Base-by-base conservation (phyloP, 2,113 vertebrate genomes). In the Recurvirostra avosetta region DNA sequence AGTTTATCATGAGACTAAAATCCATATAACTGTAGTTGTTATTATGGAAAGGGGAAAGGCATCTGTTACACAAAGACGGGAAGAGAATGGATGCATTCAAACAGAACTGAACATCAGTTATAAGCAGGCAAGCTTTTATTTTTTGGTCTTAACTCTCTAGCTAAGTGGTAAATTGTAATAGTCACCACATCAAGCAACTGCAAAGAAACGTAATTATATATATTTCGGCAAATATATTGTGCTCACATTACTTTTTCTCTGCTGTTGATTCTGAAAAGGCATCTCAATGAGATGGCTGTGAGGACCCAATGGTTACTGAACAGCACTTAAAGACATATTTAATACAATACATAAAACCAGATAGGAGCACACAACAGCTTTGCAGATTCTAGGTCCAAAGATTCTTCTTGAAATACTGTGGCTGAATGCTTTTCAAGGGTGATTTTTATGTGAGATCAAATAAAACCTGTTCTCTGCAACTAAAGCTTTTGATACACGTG, bases 361-460 rank as follows among this genome's bases (percentile, higher is more conserved):
- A 77, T 12, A 29, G 38, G 32, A 86, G 11, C 21, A 58, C 36
- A 61, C 6, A 68, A 32, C 49, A 72, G 34, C n/a, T 90, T 71
- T 75, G 50, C n/a, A 87, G 65, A 90, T 74, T 61, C 75, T 75
- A 78, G 66, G 43, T 89, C 40, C 61, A 72, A 55, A 74, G 18
- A 38, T 63, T 74, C 52, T 67, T 72, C 43, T 65, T 78, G 70
- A 85, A 87, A 62, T 53, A 14, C 27, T 72, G 21, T 71, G 70
- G 23, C 73, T 85, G 70, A 43, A 52, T 85, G 58, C 23, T 78
- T 56, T 82, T 84, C 52, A 56, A 68, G 43, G 40, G 40, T 85
- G 73, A 40, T 91, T 92, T 92, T 92, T 77, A n/a, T 66, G 62
- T 61, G 62, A 90, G 40, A 85, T 68, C 66, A 91, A 58, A 73